phyloP scores from a whole-genome alignment of 1,140 invertebrate species.

The Neodiprion lecontei region DNA sequence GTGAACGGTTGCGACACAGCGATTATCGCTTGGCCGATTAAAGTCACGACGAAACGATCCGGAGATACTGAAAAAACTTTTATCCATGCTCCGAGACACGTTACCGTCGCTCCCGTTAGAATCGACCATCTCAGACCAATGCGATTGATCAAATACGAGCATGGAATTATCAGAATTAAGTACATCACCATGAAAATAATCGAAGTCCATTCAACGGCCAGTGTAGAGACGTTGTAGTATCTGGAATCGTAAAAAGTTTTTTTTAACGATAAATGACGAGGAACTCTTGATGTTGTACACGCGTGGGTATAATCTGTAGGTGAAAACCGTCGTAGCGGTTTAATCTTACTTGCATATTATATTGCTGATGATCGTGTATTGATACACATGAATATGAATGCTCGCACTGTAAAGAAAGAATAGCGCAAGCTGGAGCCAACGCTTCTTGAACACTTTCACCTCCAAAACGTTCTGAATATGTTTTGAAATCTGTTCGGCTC shows the following conservation, averaged over 20 bases:
- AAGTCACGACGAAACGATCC: slow-evolving; percentile 66
- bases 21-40: slow-evolving; percentile 35
- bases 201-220: slow-evolving; percentile 68
- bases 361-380: slow-evolving; percentile 53
- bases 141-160: slow-evolving; percentile 67
- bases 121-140: slow-evolving; percentile 49
- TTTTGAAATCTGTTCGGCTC: too few relatives aligned
- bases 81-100: slow-evolving; percentile 71
- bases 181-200: slow-evolving; percentile 75
- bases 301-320: too few relatives aligned
- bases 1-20: too few relatives aligned
- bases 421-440: slow-evolving; percentile 67
- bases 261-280: too few relatives aligned
- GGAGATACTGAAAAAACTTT: slow-evolving; percentile 66
- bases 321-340: slow-evolving; percentile 54
- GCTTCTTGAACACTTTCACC: slow-evolving; percentile 33
- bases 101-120: slow-evolving; percentile 38
- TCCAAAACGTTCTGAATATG: too few relatives aligned
- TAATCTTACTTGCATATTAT: slow-evolving; percentile 38
- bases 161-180: slow-evolving; percentile 72
- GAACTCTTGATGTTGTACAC: too few relatives aligned
- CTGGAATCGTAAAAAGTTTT: slow-evolving; percentile 9
- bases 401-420: slow-evolving; percentile 66
- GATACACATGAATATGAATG: slow-evolving; percentile 59
- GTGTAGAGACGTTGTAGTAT: slow-evolving; percentile 55